phyloP scores from a whole-genome alignment of 2,113 vertebrate species.

The Dissostichus mawsoni region DNA sequence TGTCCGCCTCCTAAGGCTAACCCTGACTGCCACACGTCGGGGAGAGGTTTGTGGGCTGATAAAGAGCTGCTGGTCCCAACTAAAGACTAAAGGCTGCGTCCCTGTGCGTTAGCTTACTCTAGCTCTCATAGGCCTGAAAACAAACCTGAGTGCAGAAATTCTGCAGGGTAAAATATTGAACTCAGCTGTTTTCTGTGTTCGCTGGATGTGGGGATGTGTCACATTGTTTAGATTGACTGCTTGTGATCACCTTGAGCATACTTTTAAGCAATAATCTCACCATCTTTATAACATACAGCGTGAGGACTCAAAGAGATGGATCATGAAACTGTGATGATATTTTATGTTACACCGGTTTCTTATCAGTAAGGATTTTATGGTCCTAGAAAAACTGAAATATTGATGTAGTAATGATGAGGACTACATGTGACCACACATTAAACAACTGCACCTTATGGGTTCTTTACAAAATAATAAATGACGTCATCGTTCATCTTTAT shows the following conservation, averaged over 20 bases:
- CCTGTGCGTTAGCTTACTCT: neutral
- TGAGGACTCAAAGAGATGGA: neutral
- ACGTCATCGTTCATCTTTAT: neutral
- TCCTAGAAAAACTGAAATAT: no score
- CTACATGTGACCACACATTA: no score
- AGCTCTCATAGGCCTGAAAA: neutral
- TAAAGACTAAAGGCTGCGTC: no score
- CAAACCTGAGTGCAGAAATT: neutral
- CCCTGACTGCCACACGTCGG: no score
- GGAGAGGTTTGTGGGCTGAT: no score
- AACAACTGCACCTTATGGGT: no score
- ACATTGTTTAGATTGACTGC: neutral
- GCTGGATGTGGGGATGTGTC: neutral
- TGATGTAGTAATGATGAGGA: no score
- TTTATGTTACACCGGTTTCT: no score
- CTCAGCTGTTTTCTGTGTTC: neutral
- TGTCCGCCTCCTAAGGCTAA: no score
- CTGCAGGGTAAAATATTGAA: neutral
- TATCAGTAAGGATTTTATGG: no score
- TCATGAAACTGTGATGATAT: no score
- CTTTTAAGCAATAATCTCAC: neutral
- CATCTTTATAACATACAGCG: neutral
- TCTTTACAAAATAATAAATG: neutral
- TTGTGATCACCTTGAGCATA: neutral
- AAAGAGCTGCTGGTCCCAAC: no score